Conservation (phyloP, 2,888 invertebrate species). For the Dryadula phaetusa region DNA sequence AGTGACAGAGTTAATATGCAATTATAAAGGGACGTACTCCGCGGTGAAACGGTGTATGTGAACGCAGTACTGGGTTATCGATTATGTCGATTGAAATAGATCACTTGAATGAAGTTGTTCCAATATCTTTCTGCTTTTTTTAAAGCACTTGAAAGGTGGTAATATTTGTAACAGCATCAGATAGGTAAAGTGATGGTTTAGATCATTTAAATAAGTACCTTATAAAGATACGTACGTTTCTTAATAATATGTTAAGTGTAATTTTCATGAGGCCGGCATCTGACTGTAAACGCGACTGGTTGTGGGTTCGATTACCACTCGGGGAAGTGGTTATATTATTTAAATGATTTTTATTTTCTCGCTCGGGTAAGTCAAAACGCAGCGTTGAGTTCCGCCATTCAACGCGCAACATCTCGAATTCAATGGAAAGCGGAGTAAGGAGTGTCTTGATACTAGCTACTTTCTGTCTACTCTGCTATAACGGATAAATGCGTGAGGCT, state of each 20-base stretch:
- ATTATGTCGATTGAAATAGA: conserved; percentile 17
- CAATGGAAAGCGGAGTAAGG: too few relatives aligned
- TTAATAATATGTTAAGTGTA: background rate
- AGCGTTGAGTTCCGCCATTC: too few relatives aligned
- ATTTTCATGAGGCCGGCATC: too few relatives aligned
- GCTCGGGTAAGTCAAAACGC: too few relatives aligned
- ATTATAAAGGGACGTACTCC: conserved; percentile 27
- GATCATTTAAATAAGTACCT: background rate
- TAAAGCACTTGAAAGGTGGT: background rate
- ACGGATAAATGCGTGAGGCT: too few relatives aligned
- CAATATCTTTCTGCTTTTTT: background rate
- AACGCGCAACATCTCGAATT: too few relatives aligned
- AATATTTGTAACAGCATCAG: background rate
- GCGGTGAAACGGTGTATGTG: conserved; percentile 17
- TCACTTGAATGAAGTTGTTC: conserved; percentile 13
- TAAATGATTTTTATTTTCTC: too few relatives aligned
- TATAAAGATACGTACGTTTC: background rate
- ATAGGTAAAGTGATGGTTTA: background rate
- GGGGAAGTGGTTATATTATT: too few relatives aligned
- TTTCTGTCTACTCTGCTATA: too few relatives aligned
- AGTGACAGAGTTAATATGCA: conserved; percentile 30
- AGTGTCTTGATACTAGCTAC: too few relatives aligned
- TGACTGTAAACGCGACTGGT: too few relatives aligned
- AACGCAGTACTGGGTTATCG: conserved; percentile 19
- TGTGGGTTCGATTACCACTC: too few relatives aligned